Percentiles rank a stretch among this genome's conserved stretches.
Conservation (phyloP, 92 coral and sea anemone species). For the Siderastrea siderea region DNA sequence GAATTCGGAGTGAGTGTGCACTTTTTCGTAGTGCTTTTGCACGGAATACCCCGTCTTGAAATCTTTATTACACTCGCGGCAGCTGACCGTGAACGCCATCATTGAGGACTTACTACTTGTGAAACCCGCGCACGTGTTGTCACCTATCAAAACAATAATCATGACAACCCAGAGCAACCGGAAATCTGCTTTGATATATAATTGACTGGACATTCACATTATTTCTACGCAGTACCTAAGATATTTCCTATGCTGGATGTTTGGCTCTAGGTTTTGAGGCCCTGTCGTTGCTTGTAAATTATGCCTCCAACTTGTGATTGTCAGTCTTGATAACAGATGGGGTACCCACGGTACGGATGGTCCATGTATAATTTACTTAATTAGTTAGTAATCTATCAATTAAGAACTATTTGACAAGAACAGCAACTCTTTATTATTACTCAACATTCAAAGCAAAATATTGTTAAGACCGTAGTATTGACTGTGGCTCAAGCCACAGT, state of each 20-base stretch:
- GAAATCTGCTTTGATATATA: background rate
- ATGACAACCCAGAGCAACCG: background rate
- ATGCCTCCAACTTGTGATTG: background rate
- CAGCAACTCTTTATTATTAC: background rate
- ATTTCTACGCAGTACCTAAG: too few relatives aligned
- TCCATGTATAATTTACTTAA: background rate
- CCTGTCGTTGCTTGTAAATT: background rate
- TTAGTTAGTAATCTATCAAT: background rate
- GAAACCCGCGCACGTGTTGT: background rate
- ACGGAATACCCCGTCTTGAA: slow-evolving; percentile 25
- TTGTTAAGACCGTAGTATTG: background rate
- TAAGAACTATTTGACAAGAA: background rate
- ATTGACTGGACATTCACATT: background rate
- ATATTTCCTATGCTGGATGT: too few relatives aligned
- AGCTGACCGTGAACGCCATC: slow-evolving; percentile 36
- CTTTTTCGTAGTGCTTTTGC: slow-evolving; percentile 3
- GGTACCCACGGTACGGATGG: background rate
- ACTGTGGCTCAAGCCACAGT: background rate
- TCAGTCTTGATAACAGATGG: background rate
- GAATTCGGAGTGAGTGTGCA: background rate
- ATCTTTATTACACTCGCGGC: background rate
- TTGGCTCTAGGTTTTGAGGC: too few relatives aligned
- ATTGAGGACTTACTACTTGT: background rate
- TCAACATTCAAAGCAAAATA: background rate
- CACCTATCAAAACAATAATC: background rate